Conservation (phyloP, 2,888 invertebrate genomes). For the Leptinotarsa peninsularis region DNA sequence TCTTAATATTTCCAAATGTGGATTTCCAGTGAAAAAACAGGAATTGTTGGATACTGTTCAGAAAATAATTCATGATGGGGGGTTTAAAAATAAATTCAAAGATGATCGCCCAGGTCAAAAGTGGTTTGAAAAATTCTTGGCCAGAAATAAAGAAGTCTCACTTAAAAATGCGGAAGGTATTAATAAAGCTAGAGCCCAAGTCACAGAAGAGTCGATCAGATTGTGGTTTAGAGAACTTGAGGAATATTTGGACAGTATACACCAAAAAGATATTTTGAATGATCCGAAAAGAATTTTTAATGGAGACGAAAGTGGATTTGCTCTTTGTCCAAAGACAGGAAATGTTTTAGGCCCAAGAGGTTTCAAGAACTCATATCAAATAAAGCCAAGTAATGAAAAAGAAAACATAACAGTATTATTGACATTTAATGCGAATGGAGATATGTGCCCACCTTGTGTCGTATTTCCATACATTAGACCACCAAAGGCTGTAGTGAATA, state of each 20-base stretch:
- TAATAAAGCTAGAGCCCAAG: constrained; percentile 2
- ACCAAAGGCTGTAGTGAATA: no score
- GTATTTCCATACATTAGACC: no score
- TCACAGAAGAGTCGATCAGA: constrained; percentile 7
- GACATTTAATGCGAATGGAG: no score
- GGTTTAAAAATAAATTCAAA: constrained; percentile 17
- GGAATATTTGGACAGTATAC: neutral
- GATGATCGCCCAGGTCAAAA: constrained; percentile 27
- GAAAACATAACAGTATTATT: constrained; percentile 50
- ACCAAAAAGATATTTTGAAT: constrained; percentile 25
- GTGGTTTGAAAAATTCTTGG: constrained; percentile 3
- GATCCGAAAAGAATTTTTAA: constrained; percentile 5
- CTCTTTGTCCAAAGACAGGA: constrained; percentile 24
- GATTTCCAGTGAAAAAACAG: constrained; percentile 27
- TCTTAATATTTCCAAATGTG: constrained; percentile 11
- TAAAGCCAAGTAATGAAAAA: constrained; percentile 52
- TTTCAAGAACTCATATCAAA: constrained; percentile 47
- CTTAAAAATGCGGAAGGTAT: constrained; percentile 6
- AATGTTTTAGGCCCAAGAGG: constrained; percentile 36
- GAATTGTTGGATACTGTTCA: constrained; percentile 15
- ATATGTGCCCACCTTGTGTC: no score
- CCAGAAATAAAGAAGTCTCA: neutral
- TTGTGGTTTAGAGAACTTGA: constrained; percentile 6
- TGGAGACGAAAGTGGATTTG: constrained; percentile 18
- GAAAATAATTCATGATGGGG: neutral